Conservation (phyloP, 2,113 vertebrate genomes). For the Oceanodroma tethys region DNA sequence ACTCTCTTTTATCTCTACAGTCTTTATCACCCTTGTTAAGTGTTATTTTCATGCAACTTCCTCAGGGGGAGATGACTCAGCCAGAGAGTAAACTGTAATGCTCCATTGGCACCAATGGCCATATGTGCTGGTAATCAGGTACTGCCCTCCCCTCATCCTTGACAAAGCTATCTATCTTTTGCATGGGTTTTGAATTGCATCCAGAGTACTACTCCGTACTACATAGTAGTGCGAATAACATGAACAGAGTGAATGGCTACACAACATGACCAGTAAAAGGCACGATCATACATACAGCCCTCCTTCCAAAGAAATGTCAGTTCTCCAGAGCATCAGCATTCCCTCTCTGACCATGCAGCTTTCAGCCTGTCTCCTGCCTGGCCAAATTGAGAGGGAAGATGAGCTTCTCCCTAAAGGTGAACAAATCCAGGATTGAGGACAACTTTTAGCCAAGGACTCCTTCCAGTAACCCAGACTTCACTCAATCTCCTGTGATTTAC, state of each 20-base stretch:
- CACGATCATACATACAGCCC: neutral
- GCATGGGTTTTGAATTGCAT: neutral
- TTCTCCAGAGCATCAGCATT: neutral
- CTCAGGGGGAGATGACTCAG: slow-evolving; percentile 37
- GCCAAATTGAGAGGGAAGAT: neutral
- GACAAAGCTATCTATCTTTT: neutral
- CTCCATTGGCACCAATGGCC: neutral
- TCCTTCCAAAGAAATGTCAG: neutral
- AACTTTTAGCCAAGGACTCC: neutral
- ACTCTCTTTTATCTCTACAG: neutral
- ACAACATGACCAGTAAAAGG: neutral
- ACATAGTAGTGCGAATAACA: neutral
- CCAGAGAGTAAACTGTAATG: neutral
- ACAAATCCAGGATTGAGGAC: neutral
- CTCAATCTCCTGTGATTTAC: neutral
- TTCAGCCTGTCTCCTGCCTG: neutral
- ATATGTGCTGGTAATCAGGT: neutral
- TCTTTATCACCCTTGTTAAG: slow-evolving; percentile 37
- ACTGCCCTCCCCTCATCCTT: neutral
- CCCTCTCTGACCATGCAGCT: neutral
- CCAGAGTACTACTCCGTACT: neutral
- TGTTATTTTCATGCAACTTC: slow-evolving; percentile 37
- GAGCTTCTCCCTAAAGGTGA: neutral
- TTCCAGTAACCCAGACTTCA: neutral
- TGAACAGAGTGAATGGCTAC: neutral